phyloP scores from a whole-genome alignment of 2,888 invertebrate species.

The Himalopsyche japonica region DNA sequence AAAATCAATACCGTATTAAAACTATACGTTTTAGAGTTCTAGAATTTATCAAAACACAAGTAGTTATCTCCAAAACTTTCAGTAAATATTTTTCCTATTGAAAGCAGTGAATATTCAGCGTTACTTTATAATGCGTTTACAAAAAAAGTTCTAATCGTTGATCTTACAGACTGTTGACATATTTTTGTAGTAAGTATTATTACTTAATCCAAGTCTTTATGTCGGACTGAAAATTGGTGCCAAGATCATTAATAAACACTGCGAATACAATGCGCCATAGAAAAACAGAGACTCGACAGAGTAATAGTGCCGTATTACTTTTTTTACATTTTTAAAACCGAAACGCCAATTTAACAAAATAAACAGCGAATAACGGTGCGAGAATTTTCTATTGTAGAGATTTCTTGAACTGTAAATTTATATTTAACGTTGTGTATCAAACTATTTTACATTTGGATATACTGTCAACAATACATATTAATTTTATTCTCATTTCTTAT shows the following conservation, averaged over 20 bases:
- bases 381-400: background rate
- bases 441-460: too few relatives aligned
- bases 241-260: background rate
- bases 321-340: background rate
- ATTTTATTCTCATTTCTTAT: too few relatives aligned
- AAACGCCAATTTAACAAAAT: constrained; percentile 1
- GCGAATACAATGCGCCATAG: background rate
- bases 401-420: background rate
- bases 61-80: too few relatives aligned
- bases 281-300: background rate
- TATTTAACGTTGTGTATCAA: background rate
- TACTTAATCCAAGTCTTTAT: background rate
- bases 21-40: too few relatives aligned
- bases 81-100: too few relatives aligned
- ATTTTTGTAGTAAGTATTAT: background rate
- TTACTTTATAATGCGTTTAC: too few relatives aligned
- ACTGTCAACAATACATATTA: too few relatives aligned
- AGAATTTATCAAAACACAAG: too few relatives aligned
- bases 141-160: too few relatives aligned
- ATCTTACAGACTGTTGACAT: background rate
- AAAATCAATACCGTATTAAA: too few relatives aligned
- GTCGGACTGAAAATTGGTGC: background rate
- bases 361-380: background rate
- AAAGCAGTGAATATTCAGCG: too few relatives aligned
- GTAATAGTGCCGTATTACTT: background rate